phyloP scores from a whole-genome alignment of 1,140 invertebrate species.

The Dryas iulia region DNA sequence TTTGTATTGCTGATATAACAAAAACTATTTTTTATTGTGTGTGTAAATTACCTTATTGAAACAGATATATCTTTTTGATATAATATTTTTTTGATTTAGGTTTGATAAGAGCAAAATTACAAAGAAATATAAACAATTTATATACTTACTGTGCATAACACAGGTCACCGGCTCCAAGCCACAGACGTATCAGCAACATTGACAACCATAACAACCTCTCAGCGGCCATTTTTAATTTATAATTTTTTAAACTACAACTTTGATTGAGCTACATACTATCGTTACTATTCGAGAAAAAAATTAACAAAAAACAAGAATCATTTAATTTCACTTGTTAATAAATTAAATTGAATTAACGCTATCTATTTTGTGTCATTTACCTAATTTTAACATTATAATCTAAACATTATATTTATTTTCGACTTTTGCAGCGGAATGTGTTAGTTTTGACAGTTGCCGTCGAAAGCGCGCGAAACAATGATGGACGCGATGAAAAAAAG shows the following conservation, averaged over 20 bases:
- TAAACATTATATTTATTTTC: not conserved
- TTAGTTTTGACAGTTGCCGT: slow-evolving; percentile 46
- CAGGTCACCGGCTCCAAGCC: slow-evolving; percentile 69
- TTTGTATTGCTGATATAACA: too few species aligned
- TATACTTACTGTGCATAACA: slow-evolving; percentile 77
- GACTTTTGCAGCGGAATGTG: not conserved
- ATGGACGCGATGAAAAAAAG: slow-evolving; percentile 49
- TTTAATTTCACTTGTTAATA: slow-evolving; percentile 21
- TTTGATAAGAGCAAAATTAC: too few species aligned
- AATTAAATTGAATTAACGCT: slow-evolving; percentile 21
- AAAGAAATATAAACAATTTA: not conserved
- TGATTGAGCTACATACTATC: slow-evolving; percentile 22
- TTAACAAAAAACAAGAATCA: slow-evolving; percentile 8
- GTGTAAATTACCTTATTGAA: too few species aligned
- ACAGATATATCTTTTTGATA: too few species aligned
- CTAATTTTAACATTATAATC: slow-evolving; percentile 17
- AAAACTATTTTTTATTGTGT: too few species aligned
- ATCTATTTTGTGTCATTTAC: slow-evolving; percentile 22
- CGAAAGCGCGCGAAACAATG: slow-evolving; percentile 67
- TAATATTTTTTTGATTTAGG: too few species aligned
- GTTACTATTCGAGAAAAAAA: not conserved
- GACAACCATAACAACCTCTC: slow-evolving; percentile 60
- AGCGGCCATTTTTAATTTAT: slow-evolving; percentile 57
- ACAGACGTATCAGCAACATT: slow-evolving; percentile 60
- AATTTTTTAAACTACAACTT: slow-evolving; percentile 25